Evolutionary conservation across 2,888 invertebrate genomes (phyloP).

Genomic region (Myathropa florea): DNA sequence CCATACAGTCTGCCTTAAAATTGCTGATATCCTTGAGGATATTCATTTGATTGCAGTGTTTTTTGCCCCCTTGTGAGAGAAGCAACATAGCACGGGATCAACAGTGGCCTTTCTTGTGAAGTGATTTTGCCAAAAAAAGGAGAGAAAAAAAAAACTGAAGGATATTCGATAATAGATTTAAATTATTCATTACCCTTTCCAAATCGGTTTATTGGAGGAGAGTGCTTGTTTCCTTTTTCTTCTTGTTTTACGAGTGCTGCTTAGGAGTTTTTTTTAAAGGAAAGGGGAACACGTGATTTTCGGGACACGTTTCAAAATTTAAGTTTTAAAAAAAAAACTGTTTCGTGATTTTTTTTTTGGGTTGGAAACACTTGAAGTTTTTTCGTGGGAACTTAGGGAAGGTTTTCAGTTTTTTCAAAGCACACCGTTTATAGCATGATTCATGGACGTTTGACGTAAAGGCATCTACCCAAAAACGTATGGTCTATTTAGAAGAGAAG

Average conservation of each 20-base stretch:
- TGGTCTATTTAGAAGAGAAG: too few species aligned
- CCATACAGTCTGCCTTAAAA: too few species aligned
- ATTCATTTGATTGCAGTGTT: not conserved
- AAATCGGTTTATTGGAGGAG: not conserved
- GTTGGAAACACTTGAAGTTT: too few species aligned
- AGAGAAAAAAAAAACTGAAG: not conserved
- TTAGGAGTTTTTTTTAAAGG: too few species aligned
- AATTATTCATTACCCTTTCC: not conserved
- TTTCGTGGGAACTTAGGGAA: too few species aligned
- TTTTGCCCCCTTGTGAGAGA: not conserved
- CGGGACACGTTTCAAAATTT: too few species aligned
- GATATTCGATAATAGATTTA: slow-evolving; percentile 10
- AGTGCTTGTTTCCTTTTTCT: not conserved
- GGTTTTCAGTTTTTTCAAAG: too few species aligned
- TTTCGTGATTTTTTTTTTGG: too few species aligned
- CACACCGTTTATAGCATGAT: too few species aligned
- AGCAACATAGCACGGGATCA: not conserved
- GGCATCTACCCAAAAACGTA: too few species aligned
- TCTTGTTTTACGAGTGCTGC: not conserved
- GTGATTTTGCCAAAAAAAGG: not conserved
- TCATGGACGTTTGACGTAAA: too few species aligned
- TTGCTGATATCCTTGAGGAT: not conserved
- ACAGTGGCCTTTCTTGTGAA: not conserved
- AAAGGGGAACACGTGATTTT: not conserved
- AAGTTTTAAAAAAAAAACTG: too few species aligned